Evolutionary conservation across 2,797 vertebrate genomes (phyloP), one percentile per base, ranked within the genome.

Genomic region (Taenioides sp.): DNA sequence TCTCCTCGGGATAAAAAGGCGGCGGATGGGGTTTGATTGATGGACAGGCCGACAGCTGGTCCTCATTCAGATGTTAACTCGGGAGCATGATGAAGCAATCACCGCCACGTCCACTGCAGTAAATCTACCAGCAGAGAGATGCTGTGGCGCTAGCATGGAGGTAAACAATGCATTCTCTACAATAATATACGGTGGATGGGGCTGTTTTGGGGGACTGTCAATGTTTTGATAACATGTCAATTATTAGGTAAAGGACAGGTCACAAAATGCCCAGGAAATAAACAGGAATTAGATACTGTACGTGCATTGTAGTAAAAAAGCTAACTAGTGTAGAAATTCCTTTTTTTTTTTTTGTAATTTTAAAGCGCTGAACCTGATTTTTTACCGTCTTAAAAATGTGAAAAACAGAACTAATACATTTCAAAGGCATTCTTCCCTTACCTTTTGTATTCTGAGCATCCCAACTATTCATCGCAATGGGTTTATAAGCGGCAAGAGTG

Each of bases 21-120:
- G 57, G 57, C 70, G 43, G 0, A 20, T 25, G 67, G 74, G 65
- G 55, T 27, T 37, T 77, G 81, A 84, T 82, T 84, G 88, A 91
- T 86, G 76, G 80, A 85, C 67, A 7, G 22, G 71, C 70, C 5
- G 72, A 79, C 84, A 86, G 80, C 76, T 23, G 62, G 71, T 84
- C 71, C 79, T 78, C 70, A 80, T 85, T 84, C 50, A 49, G 31
- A 74, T 75, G 84, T 83, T 81, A 84, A 81, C 80, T 70, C 71
- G 57, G 34, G 54, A 43, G 64, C 71, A 77, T 77, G 84, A 86
- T 86, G 81, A 84, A 82, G 80, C 78, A 72, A 81, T 83, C 81
- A 87, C 76, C 23, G 12, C 71, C 54, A 69, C 77, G 69, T 76
- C 80, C 74, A 25, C 47, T 67, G 76, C 73, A 20, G 63, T 84